phyloP scores from a whole-genome alignment of 2,797 vertebrate genomes.

The Chromis chromis region DNA sequence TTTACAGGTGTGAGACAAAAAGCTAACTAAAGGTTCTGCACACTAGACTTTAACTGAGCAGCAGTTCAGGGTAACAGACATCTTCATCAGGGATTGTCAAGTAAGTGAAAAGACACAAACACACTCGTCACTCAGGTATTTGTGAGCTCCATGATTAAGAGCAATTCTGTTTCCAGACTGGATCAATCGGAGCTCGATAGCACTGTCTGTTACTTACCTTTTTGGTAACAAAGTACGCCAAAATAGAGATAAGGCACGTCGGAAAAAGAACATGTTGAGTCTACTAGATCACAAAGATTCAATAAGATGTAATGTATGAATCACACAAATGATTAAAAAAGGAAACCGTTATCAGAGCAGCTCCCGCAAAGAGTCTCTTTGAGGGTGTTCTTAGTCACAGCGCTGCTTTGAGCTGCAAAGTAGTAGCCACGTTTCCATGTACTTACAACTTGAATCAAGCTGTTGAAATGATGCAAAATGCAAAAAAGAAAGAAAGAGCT shows the following conservation, averaged over 20 bases:
- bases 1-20: background rate
- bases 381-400: too few relatives aligned
- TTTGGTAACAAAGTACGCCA: background rate
- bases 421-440: too few relatives aligned
- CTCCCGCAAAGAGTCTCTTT: background rate
- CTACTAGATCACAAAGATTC: slow-evolving; percentile 1
- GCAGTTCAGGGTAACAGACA: background rate
- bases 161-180: slow-evolving; percentile 5
- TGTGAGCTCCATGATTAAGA: slow-evolving; percentile 16
- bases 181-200: slow-evolving; percentile 7
- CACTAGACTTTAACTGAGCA: too few relatives aligned
- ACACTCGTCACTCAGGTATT: slow-evolving; percentile 5
- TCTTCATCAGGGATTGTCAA: background rate
- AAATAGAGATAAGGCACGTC: background rate
- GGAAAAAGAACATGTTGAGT: background rate
- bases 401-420: too few relatives aligned
- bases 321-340: background rate
- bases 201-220: background rate
- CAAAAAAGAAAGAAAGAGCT: too few relatives aligned
- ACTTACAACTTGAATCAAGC: too few relatives aligned
- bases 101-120: slow-evolving; percentile 12
- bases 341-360: too few relatives aligned
- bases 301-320: slow-evolving; percentile 9
- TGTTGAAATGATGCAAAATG: too few relatives aligned
- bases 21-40: background rate